A percentile compares a stretch with the other conserved stretches of the same genome.
Conservation (phyloP, 2,888 invertebrate genomes). For the Acleris holmiana region DNA sequence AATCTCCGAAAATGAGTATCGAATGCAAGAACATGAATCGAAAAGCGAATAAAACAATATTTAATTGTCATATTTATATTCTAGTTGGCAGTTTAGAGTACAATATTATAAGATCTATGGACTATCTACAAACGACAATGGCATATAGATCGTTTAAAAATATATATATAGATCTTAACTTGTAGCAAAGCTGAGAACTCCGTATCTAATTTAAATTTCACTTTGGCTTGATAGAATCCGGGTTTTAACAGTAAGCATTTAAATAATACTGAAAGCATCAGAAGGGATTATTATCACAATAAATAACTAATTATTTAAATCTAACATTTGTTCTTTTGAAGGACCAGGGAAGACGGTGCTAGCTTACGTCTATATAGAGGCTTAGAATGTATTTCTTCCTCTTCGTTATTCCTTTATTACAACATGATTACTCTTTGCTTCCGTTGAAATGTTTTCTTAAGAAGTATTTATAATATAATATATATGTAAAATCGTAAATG, state of each 20-base stretch:
- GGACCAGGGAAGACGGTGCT: constrained; percentile 19
- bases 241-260: constrained; percentile 41
- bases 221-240: constrained; percentile 67
- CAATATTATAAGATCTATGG: constrained; percentile 60
- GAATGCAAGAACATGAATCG: no score
- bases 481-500: constrained; percentile 28
- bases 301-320: constrained; percentile 39
- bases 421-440: background rate
- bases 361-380: constrained; percentile 4
- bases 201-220: constrained; percentile 50
- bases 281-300: constrained; percentile 41
- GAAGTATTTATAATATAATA: constrained; percentile 41
- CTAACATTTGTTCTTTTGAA: constrained; percentile 35
- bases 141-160: constrained; percentile 67
- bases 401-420: background rate
- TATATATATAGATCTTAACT: constrained; percentile 50
- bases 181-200: constrained; percentile 49
- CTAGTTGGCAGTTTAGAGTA: constrained; percentile 72
- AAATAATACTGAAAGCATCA: constrained; percentile 61
- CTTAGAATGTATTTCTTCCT: background rate
- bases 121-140: constrained; percentile 65
- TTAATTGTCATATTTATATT: constrained; percentile 51
- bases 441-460: no score
- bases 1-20: no score
- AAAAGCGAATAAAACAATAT: constrained; percentile 44